Conservation (phyloP, 1,140 invertebrate genomes). For the Diuraphis noxia region DNA sequence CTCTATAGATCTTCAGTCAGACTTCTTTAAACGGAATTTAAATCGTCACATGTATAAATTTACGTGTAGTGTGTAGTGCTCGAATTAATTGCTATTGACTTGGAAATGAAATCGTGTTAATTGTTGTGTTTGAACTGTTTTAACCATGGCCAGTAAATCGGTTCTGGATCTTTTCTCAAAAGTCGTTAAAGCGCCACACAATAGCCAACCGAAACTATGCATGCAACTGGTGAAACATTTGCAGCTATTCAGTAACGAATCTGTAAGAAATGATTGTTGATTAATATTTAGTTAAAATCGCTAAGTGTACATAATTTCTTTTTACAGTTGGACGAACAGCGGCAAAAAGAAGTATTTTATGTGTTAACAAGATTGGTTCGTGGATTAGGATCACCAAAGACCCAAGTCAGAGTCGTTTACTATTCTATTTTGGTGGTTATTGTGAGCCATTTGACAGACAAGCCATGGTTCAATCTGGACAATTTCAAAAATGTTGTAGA, state of each 20-base stretch:
- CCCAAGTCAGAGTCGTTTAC: slow-evolving; percentile 35
- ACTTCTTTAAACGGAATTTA: neutral
- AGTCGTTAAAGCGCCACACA: slow-evolving; percentile 24
- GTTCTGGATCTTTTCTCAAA: slow-evolving; percentile 35
- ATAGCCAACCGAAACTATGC: slow-evolving; percentile 45
- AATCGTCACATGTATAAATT: slow-evolving; percentile 36
- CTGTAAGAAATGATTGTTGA: neutral
- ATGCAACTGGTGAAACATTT: slow-evolving; percentile 50
- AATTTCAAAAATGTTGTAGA: slow-evolving; percentile 49
- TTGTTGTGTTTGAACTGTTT: neutral
- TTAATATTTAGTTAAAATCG: neutral
- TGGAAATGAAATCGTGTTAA: slow-evolving; percentile 30
- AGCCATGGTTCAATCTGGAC: slow-evolving; percentile 18
- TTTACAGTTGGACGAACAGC: slow-evolving; percentile 30
- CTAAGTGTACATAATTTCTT: neutral
- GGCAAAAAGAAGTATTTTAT: slow-evolving; percentile 51
- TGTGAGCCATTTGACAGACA: slow-evolving; percentile 16
- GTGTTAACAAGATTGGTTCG: slow-evolving; percentile 48
- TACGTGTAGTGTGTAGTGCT: neutral
- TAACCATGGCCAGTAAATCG: slow-evolving; percentile 44
- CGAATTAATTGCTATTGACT: neutral
- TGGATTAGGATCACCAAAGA: slow-evolving; percentile 48
- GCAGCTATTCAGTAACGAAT: neutral
- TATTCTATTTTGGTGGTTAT: slow-evolving; percentile 44
- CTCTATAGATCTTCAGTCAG: neutral